phyloP scores from a whole-genome alignment of 1,140 invertebrate genomes.

The Goniozus legneri region DNA sequence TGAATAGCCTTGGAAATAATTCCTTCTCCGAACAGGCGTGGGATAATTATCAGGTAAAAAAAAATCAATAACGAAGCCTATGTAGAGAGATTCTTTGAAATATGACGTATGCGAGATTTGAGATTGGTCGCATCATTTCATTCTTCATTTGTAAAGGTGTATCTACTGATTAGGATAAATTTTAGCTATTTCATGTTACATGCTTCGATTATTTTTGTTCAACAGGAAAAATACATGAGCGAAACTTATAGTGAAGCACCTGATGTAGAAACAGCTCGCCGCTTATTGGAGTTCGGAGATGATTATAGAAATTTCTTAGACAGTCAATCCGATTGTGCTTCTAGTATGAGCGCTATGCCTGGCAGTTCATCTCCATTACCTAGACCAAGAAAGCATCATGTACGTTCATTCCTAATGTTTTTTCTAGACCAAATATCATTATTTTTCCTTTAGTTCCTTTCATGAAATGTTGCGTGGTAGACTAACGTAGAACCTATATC shows the following conservation, averaged over 20 bases:
- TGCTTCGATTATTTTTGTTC: slow-evolving; percentile 28
- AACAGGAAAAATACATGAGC: slow-evolving; percentile 85
- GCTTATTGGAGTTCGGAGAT: slow-evolving; percentile 82
- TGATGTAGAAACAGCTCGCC: slow-evolving; percentile 78
- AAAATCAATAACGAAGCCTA: too few species aligned
- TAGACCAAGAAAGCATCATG: slow-evolving; percentile 44
- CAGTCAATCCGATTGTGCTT: slow-evolving; percentile 80
- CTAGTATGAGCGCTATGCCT: slow-evolving; percentile 65
- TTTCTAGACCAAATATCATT: slow-evolving; percentile 38
- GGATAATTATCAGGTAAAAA: slow-evolving; percentile 73
- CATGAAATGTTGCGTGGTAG: too few species aligned
- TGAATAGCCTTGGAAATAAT: slow-evolving; percentile 57
- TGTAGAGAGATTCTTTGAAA: too few species aligned
- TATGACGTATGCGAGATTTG: too few species aligned
- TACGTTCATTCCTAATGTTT: slow-evolving; percentile 39
- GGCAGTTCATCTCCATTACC: slow-evolving; percentile 34
- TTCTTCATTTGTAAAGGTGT: too few species aligned
- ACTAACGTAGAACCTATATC: too few species aligned
- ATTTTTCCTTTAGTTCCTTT: slow-evolving; percentile 41
- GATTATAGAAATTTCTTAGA: slow-evolving; percentile 86
- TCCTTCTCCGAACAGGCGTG: slow-evolving; percentile 85
- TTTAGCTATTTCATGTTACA: neutral
- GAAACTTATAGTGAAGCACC: slow-evolving; percentile 88
- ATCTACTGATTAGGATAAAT: neutral
- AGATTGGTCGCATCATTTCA: too few species aligned